Percentiles rank a stretch among this genome's conserved stretches.
phyloP scores from a whole-genome alignment of 2,888 invertebrate genomes.

The Drosophila subsilvestris region DNA sequence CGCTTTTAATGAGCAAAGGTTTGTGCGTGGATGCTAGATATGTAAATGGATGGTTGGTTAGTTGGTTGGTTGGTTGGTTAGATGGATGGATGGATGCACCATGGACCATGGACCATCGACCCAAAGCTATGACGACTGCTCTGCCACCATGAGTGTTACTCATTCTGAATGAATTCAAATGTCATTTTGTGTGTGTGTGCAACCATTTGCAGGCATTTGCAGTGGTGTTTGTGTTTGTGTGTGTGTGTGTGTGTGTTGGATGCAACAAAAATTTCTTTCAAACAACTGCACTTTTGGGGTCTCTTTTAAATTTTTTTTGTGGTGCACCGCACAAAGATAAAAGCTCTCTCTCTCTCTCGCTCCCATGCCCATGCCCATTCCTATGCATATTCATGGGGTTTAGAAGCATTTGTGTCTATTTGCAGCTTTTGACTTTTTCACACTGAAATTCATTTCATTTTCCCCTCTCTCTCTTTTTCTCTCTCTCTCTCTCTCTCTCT shows the following conservation, averaged over 20 bases:
- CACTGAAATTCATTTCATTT: slow-evolving; percentile 33
- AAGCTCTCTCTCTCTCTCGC: slow-evolving; percentile 22
- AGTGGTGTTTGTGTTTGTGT: background rate
- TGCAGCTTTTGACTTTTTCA: slow-evolving; percentile 47
- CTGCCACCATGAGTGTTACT: slow-evolving; percentile 7
- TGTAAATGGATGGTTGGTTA: background rate
- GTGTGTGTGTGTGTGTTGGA: slow-evolving; percentile 13
- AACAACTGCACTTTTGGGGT: slow-evolving; percentile 41
- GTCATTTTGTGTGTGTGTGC: slow-evolving; percentile 28
- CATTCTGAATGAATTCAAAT: slow-evolving; percentile 36
- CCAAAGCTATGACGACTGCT: background rate
- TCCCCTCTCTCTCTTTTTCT: background rate
- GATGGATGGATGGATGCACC: background rate
- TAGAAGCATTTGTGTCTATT: slow-evolving; percentile 43
- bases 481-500: slow-evolving; percentile 1
- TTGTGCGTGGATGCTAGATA: slow-evolving; percentile 1
- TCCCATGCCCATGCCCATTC: background rate
- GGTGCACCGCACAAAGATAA: slow-evolving; percentile 50
- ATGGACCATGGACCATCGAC: slow-evolving; percentile 5
- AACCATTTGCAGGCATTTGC: slow-evolving; percentile 15
- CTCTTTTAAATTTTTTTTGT: slow-evolving; percentile 43
- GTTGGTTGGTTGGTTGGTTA: background rate
- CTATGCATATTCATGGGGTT: slow-evolving; percentile 10
- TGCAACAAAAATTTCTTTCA: slow-evolving; percentile 42
- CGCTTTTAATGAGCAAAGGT: slow-evolving; percentile 56